A percentile compares a stretch with the other conserved stretches of the same genome.
Conservation (phyloP, 2,888 invertebrate genomes). For the Gryllus longicercus region DNA sequence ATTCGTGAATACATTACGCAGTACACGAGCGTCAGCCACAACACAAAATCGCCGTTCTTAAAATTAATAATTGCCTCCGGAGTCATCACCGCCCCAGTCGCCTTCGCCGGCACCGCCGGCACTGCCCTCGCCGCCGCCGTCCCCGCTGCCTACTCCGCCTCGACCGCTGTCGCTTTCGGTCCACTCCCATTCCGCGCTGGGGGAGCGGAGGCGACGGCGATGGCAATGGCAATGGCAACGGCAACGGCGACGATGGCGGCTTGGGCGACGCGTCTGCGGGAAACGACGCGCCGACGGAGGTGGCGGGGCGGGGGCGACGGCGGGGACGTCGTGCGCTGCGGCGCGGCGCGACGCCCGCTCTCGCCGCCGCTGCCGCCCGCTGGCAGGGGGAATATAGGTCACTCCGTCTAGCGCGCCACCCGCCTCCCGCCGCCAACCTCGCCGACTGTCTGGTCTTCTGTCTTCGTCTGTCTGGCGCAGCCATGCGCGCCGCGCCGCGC, state of each 20-base stretch:
- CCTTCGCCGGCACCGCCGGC: not conserved
- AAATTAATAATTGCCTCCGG: too few species aligned
- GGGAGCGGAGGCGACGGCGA: too few species aligned
- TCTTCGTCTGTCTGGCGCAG: conserved; percentile 17
- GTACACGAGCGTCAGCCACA: too few species aligned
- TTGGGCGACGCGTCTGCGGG: too few species aligned
- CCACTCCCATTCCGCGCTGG: not conserved
- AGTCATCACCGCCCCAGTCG: not conserved
- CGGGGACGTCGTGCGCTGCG: not conserved
- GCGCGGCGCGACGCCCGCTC: not conserved
- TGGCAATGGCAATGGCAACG: too few species aligned
- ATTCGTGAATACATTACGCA: too few species aligned
- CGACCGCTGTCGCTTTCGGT: not conserved
- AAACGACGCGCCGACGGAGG: too few species aligned
- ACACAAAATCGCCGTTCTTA: too few species aligned
- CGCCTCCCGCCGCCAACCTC: not conserved
- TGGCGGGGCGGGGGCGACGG: too few species aligned
- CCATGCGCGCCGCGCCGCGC: not conserved
- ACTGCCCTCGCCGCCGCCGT: not conserved
- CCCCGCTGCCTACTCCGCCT: not conserved
- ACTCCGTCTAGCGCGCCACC: conserved; percentile 22
- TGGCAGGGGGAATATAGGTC: conserved; percentile 20
- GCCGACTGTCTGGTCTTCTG: conserved; percentile 17
- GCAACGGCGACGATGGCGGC: too few species aligned
- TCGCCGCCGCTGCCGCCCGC: not conserved